Conservation (phyloP, 2,888 invertebrate genomes). For the Prosopocoilus inquinatus region DNA sequence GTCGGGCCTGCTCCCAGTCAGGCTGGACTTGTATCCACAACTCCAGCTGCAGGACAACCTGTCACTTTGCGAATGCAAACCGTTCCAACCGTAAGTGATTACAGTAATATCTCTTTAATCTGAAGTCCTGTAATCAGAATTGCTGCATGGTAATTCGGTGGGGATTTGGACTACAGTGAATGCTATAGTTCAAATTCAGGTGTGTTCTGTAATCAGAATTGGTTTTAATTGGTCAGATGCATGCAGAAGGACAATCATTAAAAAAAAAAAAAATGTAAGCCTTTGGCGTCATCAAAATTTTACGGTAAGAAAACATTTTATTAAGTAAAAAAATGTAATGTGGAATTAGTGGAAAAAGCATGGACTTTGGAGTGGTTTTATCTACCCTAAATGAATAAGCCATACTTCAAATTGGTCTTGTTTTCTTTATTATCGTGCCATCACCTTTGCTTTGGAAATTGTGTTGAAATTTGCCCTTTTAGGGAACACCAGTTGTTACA, state of each 20-base stretch:
- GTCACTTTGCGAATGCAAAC: constrained; percentile 82
- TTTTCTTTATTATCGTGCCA: too few relatives aligned
- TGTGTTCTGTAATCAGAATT: too few relatives aligned
- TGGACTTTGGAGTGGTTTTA: too few relatives aligned
- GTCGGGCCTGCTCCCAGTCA: constrained; percentile 76
- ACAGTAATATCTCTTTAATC: background rate
- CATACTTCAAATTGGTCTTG: too few relatives aligned
- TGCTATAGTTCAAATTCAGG: too few relatives aligned
- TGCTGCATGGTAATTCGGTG: too few relatives aligned
- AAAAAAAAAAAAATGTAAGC: too few relatives aligned
- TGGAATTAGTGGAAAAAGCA: background rate
- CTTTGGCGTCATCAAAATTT: too few relatives aligned
- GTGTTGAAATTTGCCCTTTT: constrained; percentile 36
- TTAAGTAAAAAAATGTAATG: background rate
- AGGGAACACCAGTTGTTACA: constrained; percentile 39
- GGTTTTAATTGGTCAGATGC: too few relatives aligned
- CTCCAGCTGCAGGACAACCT: constrained; percentile 60
- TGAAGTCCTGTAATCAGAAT: background rate
- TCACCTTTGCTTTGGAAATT: constrained; percentile 14
- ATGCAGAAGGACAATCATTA: too few relatives aligned
- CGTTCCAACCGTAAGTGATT: constrained; percentile 78
- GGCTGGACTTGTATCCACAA: constrained; percentile 53
- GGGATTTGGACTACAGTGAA: too few relatives aligned
- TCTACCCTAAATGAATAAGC: too few relatives aligned
- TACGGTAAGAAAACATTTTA: background rate